A percentile compares a stretch with the other conserved stretches of the same genome.
phyloP scores from a whole-genome alignment of 2,888 invertebrate genomes.

The Nudaria mundana region DNA sequence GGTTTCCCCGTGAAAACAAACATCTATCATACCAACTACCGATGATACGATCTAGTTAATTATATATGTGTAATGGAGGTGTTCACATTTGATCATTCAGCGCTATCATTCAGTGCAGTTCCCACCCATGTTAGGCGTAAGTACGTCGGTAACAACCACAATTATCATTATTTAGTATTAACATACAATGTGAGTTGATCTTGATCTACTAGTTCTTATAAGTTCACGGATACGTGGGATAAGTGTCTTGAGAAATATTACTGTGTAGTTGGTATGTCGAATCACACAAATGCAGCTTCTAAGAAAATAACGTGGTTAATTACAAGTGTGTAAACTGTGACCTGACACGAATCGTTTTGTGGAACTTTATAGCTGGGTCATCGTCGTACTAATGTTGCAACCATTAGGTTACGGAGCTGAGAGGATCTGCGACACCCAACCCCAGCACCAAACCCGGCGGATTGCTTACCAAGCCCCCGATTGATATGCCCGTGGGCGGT shows the following conservation, averaged over 20 bases:
- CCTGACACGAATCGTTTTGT: slow-evolving; percentile 2
- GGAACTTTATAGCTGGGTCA: not conserved
- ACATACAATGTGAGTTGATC: slow-evolving; percentile 25
- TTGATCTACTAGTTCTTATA: slow-evolving; percentile 18
- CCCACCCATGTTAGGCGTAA: slow-evolving; percentile 1
- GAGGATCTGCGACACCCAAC: too few relatives aligned
- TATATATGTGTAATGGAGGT: too few relatives aligned
- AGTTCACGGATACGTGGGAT: slow-evolving; percentile 35
- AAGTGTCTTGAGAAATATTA: slow-evolving; percentile 24
- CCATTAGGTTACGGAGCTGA: too few relatives aligned
- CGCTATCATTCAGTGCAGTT: slow-evolving; percentile 1
- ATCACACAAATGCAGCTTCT: slow-evolving; percentile 13
- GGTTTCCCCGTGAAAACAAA: too few relatives aligned
- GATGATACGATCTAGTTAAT: too few relatives aligned
- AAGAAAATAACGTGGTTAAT: slow-evolving; percentile 16
- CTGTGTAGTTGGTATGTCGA: slow-evolving; percentile 1
- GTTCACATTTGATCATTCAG: too few relatives aligned
- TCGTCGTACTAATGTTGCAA: too few relatives aligned
- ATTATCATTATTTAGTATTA: slow-evolving; percentile 25
- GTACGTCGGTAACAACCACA: slow-evolving; percentile 8
- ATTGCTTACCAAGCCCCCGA: too few relatives aligned
- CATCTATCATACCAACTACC: too few relatives aligned
- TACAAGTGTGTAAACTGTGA: slow-evolving; percentile 7
- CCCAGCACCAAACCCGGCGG: too few relatives aligned
- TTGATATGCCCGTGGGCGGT: too few relatives aligned